Conservation (phyloP, 2,113 vertebrate species). For the Sinocyclocheilus grahami region DNA sequence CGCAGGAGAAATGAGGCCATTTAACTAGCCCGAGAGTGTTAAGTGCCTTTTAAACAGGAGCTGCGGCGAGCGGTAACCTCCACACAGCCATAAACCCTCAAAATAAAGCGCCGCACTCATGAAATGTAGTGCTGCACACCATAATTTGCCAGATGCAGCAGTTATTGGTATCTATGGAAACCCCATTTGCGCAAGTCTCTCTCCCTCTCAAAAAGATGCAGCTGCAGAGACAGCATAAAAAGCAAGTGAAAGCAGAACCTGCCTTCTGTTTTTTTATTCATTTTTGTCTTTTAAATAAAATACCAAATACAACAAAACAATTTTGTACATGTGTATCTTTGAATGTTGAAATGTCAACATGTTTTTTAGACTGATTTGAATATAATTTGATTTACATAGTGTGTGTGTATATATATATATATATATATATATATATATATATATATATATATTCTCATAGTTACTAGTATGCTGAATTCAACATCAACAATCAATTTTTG, state of each 20-base stretch:
- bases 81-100: slow-evolving; percentile 31
- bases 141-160: slow-evolving; percentile 79
- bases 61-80: neutral
- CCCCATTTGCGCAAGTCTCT: slow-evolving; percentile 58
- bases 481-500: neutral
- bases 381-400: too few species aligned
- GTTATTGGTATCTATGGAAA: slow-evolving; percentile 81
- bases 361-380: neutral
- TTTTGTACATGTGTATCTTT: neutral
- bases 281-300: neutral
- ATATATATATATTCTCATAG: too few species aligned
- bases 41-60: slow-evolving; percentile 31
- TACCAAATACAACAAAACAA: neutral
- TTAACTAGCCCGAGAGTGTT: slow-evolving; percentile 15
- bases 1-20: neutral
- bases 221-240: neutral
- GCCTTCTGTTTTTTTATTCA: neutral
- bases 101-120: slow-evolving; percentile 13
- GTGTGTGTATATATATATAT: too few species aligned
- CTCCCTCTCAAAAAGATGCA: slow-evolving; percentile 54
- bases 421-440: too few species aligned
- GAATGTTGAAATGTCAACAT: neutral
- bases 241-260: neutral
- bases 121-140: slow-evolving; percentile 63
- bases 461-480: neutral